These are phyloP conservation scores for Mercenaria mercenaria DNA, from an alignment of 1,140 invertebrate genomes.

Conservation along the genomic window DNA sequence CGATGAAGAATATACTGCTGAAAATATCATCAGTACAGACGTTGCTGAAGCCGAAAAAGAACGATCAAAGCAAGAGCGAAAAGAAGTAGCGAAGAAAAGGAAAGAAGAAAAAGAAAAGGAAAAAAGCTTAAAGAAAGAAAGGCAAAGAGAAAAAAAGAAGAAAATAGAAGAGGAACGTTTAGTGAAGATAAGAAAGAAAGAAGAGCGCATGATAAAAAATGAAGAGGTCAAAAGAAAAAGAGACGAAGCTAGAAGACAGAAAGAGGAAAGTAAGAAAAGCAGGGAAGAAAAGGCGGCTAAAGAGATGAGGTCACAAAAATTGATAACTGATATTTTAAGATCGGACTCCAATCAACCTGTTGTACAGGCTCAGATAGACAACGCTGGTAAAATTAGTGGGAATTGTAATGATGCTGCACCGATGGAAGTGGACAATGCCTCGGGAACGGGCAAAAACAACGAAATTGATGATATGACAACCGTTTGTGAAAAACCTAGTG, in stretches of 20 bases:
- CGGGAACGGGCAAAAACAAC: too few relatives aligned
- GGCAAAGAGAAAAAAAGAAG: constrained; percentile 3
- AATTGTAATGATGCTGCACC: too few relatives aligned
- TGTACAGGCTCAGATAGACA: too few relatives aligned
- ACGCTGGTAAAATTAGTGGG: too few relatives aligned
- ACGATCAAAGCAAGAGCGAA: not conserved
- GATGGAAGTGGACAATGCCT: too few relatives aligned
- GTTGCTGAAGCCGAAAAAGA: not conserved
- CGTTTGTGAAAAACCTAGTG: too few relatives aligned
- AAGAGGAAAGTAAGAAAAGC: not conserved
- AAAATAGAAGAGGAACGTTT: not conserved
- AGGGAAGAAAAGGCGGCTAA: too few relatives aligned
- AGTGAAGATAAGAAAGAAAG: constrained; percentile 57
- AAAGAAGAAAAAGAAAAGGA: not conserved
- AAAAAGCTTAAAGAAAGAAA: not conserved
- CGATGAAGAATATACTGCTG: not conserved
- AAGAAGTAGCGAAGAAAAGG: not conserved
- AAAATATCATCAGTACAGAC: not conserved
- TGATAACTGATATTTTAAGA: not conserved
- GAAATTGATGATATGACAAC: too few relatives aligned
- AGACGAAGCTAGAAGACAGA: too few relatives aligned
- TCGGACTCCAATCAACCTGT: too few relatives aligned
- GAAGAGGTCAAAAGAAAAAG: constrained; percentile 46
- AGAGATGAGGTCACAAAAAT: too few relatives aligned
- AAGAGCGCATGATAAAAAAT: constrained; percentile 13